These are phyloP conservation scores for Cheilosia vernalis DNA, from an alignment of 2,888 invertebrate genomes.

Conservation along the genomic window DNA sequence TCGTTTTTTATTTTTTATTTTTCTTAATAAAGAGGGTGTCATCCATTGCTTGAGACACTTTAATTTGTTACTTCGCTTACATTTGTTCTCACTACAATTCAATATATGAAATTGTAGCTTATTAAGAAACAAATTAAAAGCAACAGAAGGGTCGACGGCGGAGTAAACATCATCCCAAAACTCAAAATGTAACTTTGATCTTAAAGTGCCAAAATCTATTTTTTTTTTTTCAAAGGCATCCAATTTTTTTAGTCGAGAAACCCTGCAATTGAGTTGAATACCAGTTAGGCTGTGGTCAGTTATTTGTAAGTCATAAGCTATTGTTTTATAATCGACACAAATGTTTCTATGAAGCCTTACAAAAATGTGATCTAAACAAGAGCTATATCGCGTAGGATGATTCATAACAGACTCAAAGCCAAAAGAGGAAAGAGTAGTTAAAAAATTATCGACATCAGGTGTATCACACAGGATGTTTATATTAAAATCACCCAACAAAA, in stretches of 20 bases:
- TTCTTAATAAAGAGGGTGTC: too few species aligned
- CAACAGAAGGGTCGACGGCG: neutral
- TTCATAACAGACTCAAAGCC: conserved; percentile 4
- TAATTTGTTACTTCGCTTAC: neutral
- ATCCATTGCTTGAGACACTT: conserved; percentile 21
- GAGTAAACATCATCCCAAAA: conserved; percentile 18
- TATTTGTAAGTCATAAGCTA: conserved; percentile 12
- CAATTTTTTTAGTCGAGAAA: neutral
- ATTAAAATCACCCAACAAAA: conserved; percentile 10
- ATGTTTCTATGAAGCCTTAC: conserved; percentile 17
- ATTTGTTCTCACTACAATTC: too few species aligned
- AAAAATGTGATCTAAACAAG: conserved; percentile 30
- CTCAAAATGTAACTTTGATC: conserved; percentile 14
- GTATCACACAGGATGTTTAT: conserved; percentile 12
- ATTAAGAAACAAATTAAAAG: conserved; percentile 9
- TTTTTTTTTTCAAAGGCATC: neutral
- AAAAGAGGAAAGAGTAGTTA: conserved; percentile 20
- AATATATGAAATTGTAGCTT: conserved; percentile 24
- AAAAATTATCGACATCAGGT: conserved; percentile 15
- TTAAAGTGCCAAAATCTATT: conserved; percentile 6
- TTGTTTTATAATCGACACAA: too few species aligned
- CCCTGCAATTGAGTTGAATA: conserved; percentile 8
- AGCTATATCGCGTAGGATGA: conserved; percentile 10
- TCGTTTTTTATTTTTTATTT: too few species aligned
- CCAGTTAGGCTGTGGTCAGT: conserved; percentile 19